phyloP scores from a whole-genome alignment of 1,140 invertebrate genomes.

The Drosophila kepulauana region DNA sequence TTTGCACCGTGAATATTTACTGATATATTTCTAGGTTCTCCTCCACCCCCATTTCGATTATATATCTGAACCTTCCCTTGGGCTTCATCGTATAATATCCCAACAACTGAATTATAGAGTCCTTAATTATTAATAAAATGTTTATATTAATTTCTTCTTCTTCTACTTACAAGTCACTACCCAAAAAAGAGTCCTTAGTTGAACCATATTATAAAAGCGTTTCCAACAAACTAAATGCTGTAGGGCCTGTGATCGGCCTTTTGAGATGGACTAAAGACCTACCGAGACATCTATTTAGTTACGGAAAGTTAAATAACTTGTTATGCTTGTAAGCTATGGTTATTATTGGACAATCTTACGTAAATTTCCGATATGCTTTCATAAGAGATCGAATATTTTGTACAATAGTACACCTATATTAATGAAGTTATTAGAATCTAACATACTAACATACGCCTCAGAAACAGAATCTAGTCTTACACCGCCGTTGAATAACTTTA shows the following conservation, averaged over 20 bases:
- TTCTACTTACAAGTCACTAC: neutral
- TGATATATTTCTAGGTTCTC: neutral
- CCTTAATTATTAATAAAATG: neutral
- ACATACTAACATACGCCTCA: too few relatives aligned
- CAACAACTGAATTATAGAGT: neutral
- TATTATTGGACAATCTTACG: neutral
- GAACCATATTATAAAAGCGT: neutral
- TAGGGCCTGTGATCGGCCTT: neutral
- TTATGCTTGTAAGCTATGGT: neutral
- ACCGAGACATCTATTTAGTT: conserved; percentile 4
- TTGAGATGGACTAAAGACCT: neutral
- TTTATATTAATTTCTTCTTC: neutral
- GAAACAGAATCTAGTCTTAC: too few relatives aligned
- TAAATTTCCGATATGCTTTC: conserved; percentile 11
- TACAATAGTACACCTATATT: too few relatives aligned
- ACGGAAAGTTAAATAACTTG: conserved; percentile 7
- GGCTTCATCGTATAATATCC: neutral
- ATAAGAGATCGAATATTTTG: neutral
- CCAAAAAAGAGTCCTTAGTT: neutral
- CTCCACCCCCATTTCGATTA: neutral
- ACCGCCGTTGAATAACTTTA: too few relatives aligned
- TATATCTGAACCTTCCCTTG: neutral
- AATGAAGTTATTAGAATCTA: too few relatives aligned
- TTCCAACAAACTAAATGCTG: neutral
- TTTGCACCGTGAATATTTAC: conserved; percentile 6